Conservation (phyloP, 2,113 vertebrate species). For the Antennarius striatus region DNA sequence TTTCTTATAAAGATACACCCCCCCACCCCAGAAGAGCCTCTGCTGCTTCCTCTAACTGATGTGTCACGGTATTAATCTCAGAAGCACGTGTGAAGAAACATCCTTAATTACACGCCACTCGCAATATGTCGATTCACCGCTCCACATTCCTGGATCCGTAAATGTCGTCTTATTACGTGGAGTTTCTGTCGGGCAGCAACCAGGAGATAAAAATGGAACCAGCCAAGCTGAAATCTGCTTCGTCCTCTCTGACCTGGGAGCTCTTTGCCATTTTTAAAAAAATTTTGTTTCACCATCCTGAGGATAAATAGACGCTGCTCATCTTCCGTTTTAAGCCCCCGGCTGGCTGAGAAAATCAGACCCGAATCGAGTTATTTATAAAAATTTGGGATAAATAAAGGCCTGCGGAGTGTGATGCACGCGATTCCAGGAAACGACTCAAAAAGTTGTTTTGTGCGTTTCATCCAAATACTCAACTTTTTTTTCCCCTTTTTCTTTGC, state of each 20-base stretch:
- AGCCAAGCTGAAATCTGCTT: conserved; percentile 31
- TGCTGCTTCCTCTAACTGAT: conserved; percentile 10
- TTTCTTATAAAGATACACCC: conserved; percentile 29
- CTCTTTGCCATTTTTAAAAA: conserved; percentile 38
- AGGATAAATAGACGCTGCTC: conserved; percentile 19
- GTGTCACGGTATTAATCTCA: conserved; percentile 14
- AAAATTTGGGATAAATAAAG: no score
- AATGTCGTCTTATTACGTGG: conserved; percentile 1
- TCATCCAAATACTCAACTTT: no score
- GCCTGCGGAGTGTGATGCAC: no score
- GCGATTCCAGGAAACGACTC: no score
- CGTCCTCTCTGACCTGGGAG: conserved; percentile 27
- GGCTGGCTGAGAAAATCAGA: background rate
- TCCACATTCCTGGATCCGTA: conserved; percentile 50
- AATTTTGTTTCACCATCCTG: conserved; percentile 31
- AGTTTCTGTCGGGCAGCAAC: background rate
- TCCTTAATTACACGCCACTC: conserved; percentile 42
- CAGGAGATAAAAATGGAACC: conserved; percentile 31
- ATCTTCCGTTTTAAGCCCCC: conserved; percentile 34
- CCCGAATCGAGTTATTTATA: no score
- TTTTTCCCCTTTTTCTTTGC: no score
- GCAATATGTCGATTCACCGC: conserved; percentile 49
- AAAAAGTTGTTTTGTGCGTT: no score
- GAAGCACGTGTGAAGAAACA: conserved; percentile 15
- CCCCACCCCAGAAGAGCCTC: background rate